Conservation (phyloP, 2,888 invertebrate genomes). For the Agriopis aurantiaria region DNA sequence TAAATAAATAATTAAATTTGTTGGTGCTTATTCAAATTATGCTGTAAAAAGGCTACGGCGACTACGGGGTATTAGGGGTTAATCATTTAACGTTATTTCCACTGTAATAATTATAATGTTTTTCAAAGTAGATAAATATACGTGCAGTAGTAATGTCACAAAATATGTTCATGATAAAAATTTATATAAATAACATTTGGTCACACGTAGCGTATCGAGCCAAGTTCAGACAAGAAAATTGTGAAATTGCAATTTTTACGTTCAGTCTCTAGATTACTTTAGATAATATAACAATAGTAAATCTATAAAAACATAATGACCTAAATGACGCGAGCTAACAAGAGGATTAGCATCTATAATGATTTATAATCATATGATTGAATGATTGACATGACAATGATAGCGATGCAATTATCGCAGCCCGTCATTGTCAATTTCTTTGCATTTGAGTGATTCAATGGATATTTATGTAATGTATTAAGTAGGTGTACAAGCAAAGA, state of each 20-base stretch:
- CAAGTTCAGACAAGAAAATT: not conserved
- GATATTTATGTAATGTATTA: constrained; percentile 1
- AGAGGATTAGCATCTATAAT: constrained; percentile 15
- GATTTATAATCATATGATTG: constrained; percentile 26
- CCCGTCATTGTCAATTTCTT: constrained; percentile 12
- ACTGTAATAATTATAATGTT: no score
- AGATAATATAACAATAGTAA: not conserved
- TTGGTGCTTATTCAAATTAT: constrained; percentile 5
- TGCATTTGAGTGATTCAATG: not conserved
- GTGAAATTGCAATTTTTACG: not conserved
- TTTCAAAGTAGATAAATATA: no score
- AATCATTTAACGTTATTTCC: no score
- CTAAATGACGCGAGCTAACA: constrained; percentile 8
- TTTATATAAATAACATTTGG: no score
- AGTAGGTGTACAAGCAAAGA: no score
- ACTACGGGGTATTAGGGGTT: no score
- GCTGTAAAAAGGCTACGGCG: constrained; percentile 28
- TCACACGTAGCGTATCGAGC: not conserved
- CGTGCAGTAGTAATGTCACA: no score
- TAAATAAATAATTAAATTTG: constrained; percentile 20
- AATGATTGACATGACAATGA: constrained; percentile 38
- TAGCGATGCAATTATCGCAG: constrained; percentile 14
- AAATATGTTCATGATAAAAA: no score
- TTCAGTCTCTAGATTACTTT: not conserved
- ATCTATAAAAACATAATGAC: constrained; percentile 12